Evolutionary conservation across 2,797 vertebrate genomes (phyloP).

Genomic region (Ara ararauna): DNA sequence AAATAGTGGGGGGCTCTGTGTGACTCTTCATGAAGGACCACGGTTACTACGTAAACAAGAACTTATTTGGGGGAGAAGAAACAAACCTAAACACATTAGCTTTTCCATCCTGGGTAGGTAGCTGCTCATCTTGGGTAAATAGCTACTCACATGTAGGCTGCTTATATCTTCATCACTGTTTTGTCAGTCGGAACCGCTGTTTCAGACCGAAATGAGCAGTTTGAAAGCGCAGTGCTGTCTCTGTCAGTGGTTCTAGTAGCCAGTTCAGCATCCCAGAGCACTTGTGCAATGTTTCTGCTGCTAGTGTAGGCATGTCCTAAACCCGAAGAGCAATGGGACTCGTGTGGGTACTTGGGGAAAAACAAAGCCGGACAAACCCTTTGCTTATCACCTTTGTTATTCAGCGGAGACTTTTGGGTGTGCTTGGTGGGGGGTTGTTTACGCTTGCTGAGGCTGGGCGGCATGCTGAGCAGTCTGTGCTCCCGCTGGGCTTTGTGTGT

Average conservation of each 20-base stretch:
- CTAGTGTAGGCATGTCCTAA: not conserved
- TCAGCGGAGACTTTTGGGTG: not conserved
- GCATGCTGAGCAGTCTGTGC: not conserved
- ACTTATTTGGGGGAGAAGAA: not conserved
- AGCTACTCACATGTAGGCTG: rapidly evolving
- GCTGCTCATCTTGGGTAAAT: not conserved
- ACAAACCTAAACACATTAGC: rapidly evolving
- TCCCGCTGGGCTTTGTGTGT: rapidly evolving
- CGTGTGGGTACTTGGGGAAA: not conserved
- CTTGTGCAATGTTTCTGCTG: not conserved
- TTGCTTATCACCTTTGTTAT: not conserved
- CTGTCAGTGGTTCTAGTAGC: not conserved
- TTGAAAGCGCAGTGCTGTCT: not conserved
- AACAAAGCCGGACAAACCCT: not conserved
- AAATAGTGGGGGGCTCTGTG: not conserved
- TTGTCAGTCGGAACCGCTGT: not conserved
- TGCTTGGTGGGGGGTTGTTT: not conserved
- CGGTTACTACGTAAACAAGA: not conserved
- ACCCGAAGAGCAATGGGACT: not conserved
- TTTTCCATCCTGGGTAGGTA: not conserved
- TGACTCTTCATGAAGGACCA: rapidly evolving
- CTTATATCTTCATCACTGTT: not conserved
- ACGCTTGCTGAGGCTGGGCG: not conserved
- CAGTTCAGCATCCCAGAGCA: not conserved
- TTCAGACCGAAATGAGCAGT: not conserved